These are phyloP conservation scores for Lateolabrax maculatus DNA, from an alignment of 2,797 vertebrate species.

Conservation along the genomic window DNA sequence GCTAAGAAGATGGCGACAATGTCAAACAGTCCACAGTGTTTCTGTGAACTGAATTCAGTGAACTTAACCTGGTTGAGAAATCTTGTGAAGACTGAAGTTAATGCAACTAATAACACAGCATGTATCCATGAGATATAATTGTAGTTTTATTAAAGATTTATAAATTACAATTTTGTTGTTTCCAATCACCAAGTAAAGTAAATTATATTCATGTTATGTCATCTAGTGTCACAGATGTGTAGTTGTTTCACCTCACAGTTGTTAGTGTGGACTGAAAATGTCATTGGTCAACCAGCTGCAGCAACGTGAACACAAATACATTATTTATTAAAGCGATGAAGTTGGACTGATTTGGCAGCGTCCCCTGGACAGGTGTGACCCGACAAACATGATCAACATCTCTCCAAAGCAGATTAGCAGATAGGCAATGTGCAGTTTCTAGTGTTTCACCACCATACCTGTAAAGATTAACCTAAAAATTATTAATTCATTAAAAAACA, in stretches of 20 bases:
- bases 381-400: conserved; percentile 14
- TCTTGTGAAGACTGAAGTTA: neutral
- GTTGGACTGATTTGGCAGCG: conserved; percentile 9
- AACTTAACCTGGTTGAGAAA: neutral
- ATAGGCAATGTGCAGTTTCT: neutral
- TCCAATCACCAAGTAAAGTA: neutral
- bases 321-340: conserved; percentile 7
- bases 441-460: neutral
- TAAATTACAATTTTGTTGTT: neutral
- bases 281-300: neutral
- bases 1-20: neutral
- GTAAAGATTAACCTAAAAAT: neutral
- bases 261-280: neutral
- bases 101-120: neutral
- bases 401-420: conserved; percentile 15
- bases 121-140: neutral
- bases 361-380: conserved; percentile 27
- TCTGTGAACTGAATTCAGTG: neutral
- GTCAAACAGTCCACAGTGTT: neutral
- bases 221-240: neutral
- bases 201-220: neutral
- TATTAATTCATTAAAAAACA: neutral
- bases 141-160: neutral
- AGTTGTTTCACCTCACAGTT: neutral
- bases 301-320: conserved; percentile 9